Conservation (phyloP, 2,888 invertebrate species). For the Dromius quadrimaculatus region DNA sequence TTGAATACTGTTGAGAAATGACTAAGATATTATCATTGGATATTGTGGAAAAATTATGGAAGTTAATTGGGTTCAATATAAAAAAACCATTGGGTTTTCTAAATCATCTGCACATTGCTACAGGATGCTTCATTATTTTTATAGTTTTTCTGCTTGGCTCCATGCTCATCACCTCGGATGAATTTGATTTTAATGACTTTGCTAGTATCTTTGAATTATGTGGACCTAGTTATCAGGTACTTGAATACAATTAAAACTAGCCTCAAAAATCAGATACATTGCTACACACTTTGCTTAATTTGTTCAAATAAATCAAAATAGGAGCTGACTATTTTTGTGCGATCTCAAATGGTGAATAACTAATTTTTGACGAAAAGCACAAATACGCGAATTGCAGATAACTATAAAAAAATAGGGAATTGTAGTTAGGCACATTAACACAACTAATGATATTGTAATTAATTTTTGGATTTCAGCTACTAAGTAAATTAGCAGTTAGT, state of each 20-base stretch:
- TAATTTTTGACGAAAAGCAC: too few species aligned
- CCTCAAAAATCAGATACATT: too few species aligned
- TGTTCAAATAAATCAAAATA: too few species aligned
- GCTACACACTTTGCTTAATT: too few species aligned
- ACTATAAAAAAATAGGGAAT: too few species aligned
- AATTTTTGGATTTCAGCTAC: conserved; percentile 30
- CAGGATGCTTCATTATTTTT: conserved; percentile 19
- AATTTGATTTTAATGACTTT: conserved; percentile 28
- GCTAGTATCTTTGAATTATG: conserved; percentile 44
- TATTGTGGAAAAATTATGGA: conserved; percentile 24
- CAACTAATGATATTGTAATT: not conserved
- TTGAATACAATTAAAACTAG: too few species aligned
- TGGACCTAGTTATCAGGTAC: conserved; percentile 45
- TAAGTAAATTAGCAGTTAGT: conserved; percentile 28
- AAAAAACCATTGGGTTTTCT: conserved; percentile 21
- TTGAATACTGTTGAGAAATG: too few species aligned
- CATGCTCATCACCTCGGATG: conserved; percentile 18
- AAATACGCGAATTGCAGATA: too few species aligned
- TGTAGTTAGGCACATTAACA: not conserved
- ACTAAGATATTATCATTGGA: conserved; percentile 19
- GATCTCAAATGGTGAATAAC: too few species aligned
- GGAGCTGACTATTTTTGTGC: too few species aligned
- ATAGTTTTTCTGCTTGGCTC: conserved; percentile 6
- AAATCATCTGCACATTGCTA: conserved; percentile 4
- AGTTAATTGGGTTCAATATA: conserved; percentile 29